phyloP scores from a whole-genome alignment of 2,797 vertebrate genomes.

The Phoebastria nigripes region DNA sequence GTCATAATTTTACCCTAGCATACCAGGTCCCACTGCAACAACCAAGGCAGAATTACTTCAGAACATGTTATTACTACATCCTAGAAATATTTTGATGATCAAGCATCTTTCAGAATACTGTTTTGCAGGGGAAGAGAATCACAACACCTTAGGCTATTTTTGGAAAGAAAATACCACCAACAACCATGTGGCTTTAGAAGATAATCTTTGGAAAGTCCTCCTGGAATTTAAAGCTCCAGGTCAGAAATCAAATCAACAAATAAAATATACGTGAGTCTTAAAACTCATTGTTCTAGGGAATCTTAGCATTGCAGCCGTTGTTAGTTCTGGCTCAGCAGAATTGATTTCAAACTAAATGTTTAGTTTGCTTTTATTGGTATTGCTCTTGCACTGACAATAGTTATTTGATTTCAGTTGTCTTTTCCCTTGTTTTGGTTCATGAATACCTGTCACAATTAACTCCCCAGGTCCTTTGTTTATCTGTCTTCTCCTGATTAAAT shows the following conservation, averaged over 20 bases:
- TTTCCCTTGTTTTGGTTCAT: neutral
- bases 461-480: neutral
- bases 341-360: neutral
- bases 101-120: neutral
- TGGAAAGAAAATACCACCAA: neutral
- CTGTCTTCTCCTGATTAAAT: neutral
- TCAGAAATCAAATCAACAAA: neutral
- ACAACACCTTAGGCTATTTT: neutral
- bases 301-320: neutral
- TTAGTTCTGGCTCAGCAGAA: neutral
- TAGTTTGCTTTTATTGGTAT: neutral
- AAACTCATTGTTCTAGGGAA: neutral
- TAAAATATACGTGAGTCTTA: neutral
- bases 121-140: neutral
- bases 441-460: neutral
- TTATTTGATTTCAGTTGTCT: neutral
- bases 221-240: neutral
- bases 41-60: neutral
- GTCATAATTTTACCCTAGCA: neutral
- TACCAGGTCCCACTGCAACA: neutral
- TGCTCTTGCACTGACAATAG: neutral
- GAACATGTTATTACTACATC: neutral
- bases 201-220: neutral
- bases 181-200: neutral
- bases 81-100: neutral